Evolutionary conservation across 1,140 invertebrate species (phyloP), one percentile per base, ranked within the genome.

Genomic region (Heterodera carotae): DNA sequence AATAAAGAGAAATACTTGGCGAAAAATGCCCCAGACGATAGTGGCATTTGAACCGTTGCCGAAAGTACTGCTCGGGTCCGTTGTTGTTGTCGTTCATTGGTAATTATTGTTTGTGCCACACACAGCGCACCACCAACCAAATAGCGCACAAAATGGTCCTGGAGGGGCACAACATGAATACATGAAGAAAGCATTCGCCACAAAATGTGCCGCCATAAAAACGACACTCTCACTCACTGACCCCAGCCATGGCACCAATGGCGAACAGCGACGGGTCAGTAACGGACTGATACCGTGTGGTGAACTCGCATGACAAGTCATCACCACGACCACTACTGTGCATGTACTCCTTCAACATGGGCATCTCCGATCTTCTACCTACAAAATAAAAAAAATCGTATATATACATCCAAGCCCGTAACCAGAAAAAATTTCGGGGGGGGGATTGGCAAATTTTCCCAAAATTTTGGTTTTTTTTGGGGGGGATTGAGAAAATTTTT

Each of bases 121-220:
- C 84, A 77, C 4, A 86, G 75, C 69, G 83, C 71, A 8, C 85
- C 85, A 3, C 85, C 85, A 31, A 86, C 77, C 1, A 86, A 80
- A 71, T 83, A 86, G 6, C 85, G 82, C 7, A 86, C 83, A 71
- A 86, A 86, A 73, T 86, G 84, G 59, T 86, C 71, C 62, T 66
- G 33, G 3, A 62, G 59, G n/a, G n/a, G n/a, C n/a, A n/a, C n/a
- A n/a, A n/a, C n/a, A n/a, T n/a, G n/a, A n/a, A n/a, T n/a, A 39
- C 4, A 39, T 39, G 36, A 39, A 39, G 4, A 10, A 39, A 39
- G 10, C 36, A 39, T 10, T 10, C 36, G 4, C 36, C 36, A 4
- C 36, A 4, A 6, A 39, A 39, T 39, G 36, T 39, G 36, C 36
- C 36, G 36, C 4, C 4, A 39, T 39, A 6, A 6, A 6, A 4